Evolutionary conservation across 2,888 invertebrate species (phyloP).

Genomic region (Lasioglossum calceatum): DNA sequence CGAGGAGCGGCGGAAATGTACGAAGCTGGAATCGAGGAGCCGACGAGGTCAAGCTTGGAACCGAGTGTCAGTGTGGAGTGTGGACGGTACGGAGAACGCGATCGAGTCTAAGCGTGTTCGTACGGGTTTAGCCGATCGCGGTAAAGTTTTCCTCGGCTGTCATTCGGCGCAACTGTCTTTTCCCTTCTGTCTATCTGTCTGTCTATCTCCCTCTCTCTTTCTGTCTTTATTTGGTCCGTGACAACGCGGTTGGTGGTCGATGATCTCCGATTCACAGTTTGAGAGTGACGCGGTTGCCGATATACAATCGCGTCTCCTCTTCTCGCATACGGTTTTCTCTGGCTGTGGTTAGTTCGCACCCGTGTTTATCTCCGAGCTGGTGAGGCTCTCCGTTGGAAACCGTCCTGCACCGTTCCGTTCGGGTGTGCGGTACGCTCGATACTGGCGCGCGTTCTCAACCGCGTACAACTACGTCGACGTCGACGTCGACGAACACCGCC

Average conservation of each 20-base stretch:
- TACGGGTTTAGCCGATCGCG: slow-evolving; percentile 54
- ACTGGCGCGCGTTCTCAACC: slow-evolving; percentile 30
- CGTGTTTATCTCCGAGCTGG: slow-evolving; percentile 4
- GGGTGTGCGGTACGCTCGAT: slow-evolving; percentile 42
- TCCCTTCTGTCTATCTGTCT: not conserved
- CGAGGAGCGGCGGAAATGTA: slow-evolving; percentile 46
- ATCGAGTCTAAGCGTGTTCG: slow-evolving; percentile 69
- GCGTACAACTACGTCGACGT: slow-evolving; percentile 25
- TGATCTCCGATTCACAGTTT: slow-evolving; percentile 41
- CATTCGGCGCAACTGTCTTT: slow-evolving; percentile 48
- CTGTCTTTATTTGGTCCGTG: slow-evolving; percentile 26
- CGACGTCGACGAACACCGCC: slow-evolving; percentile 17
- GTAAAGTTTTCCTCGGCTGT: slow-evolving; percentile 68
- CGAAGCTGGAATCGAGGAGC: slow-evolving; percentile 42
- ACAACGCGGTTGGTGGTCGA: slow-evolving; percentile 52
- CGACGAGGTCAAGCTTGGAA: slow-evolving; percentile 63
- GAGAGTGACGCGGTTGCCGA: slow-evolving; percentile 58
- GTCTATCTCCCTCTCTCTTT: not conserved
- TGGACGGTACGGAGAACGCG: slow-evolving; percentile 14
- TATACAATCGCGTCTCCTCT: slow-evolving; percentile 25
- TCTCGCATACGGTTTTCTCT: slow-evolving; percentile 10
- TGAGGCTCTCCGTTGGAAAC: not conserved
- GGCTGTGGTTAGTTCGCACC: not conserved
- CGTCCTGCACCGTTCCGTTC: not conserved
- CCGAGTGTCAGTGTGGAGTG: slow-evolving; percentile 39